These are phyloP conservation scores for Cataglyphis cursor DNA, from an alignment of 2,888 invertebrate genomes.

Conservation along the genomic window DNA sequence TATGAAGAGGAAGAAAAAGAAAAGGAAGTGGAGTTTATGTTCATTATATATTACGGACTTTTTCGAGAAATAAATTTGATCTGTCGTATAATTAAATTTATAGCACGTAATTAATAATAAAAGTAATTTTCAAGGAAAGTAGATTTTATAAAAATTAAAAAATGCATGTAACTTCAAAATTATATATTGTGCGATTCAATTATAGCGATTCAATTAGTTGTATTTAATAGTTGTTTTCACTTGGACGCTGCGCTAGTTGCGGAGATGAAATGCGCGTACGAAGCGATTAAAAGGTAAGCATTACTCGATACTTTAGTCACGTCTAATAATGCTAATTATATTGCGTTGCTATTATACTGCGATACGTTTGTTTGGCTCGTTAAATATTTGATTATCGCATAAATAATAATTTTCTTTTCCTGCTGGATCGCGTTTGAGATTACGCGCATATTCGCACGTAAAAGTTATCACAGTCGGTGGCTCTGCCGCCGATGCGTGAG, in stretches of 20 bases:
- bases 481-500: conserved; percentile 10
- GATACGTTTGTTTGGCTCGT: conserved; percentile 71
- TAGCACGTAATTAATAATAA: not conserved
- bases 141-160: not conserved
- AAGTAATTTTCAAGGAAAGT: conserved; percentile 2
- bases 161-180: not conserved
- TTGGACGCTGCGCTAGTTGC: not conserved
- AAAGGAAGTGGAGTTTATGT: not conserved
- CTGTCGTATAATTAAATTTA: conserved; percentile 5
- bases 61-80: conserved; percentile 12
- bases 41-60: not conserved
- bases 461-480: conserved; percentile 4
- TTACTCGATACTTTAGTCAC: conserved; percentile 10
- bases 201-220: not conserved
- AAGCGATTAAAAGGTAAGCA: conserved; percentile 35
- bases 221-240: not conserved
- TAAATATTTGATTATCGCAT: conserved; percentile 75
- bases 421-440: conserved; percentile 39
- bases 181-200: conserved; percentile 51
- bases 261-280: conserved; percentile 36
- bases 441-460: not conserved
- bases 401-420: conserved; percentile 81
- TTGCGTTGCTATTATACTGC: conserved; percentile 72
- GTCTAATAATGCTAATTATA: conserved; percentile 82
- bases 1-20: not conserved